These are phyloP conservation scores for Bothrops jararaca DNA, from an alignment of 2,113 vertebrate species.

Conservation along the genomic window DNA sequence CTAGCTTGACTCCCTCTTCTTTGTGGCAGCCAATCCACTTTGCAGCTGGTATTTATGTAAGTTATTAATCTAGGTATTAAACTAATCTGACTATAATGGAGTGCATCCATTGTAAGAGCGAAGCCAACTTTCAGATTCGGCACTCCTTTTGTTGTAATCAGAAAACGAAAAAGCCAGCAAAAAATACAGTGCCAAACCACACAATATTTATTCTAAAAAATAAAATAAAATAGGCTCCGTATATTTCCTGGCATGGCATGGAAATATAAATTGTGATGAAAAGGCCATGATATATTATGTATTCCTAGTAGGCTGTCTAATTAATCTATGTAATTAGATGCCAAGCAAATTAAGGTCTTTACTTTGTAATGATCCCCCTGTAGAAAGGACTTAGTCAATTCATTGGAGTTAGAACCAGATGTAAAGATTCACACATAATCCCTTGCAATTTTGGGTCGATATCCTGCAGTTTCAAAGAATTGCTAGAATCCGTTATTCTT, in stretches of 20 bases:
- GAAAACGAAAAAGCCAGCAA: too few relatives aligned
- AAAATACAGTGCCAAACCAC: not conserved
- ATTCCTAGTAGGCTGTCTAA: not conserved
- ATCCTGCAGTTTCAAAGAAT: not conserved
- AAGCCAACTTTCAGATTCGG: not conserved
- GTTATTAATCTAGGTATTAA: too few relatives aligned
- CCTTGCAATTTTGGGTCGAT: rapidly evolving
- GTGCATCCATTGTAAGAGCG: not conserved
- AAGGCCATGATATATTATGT: not conserved
- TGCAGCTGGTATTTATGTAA: too few relatives aligned
- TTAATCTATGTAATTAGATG: slow-evolving; percentile 21
- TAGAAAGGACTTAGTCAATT: not conserved
- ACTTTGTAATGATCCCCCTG: not conserved
- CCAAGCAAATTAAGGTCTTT: slow-evolving; percentile 15
- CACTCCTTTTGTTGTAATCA: too few relatives aligned
- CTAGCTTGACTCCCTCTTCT: too few relatives aligned
- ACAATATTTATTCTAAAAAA: not conserved
- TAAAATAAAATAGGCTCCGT: too few relatives aligned
- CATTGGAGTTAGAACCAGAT: not conserved
- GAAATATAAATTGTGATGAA: not conserved
- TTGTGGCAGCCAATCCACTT: not conserved
- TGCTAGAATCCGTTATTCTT: rapidly evolving
- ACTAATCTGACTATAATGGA: not conserved
- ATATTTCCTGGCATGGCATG: not conserved
- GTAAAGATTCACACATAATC: not conserved